Percentiles rank a stretch among this genome's conserved stretches.
These are phyloP conservation scores for Druon quercuslanigerum DNA, from an alignment of 1,140 invertebrate genomes.

Conservation along the genomic window DNA sequence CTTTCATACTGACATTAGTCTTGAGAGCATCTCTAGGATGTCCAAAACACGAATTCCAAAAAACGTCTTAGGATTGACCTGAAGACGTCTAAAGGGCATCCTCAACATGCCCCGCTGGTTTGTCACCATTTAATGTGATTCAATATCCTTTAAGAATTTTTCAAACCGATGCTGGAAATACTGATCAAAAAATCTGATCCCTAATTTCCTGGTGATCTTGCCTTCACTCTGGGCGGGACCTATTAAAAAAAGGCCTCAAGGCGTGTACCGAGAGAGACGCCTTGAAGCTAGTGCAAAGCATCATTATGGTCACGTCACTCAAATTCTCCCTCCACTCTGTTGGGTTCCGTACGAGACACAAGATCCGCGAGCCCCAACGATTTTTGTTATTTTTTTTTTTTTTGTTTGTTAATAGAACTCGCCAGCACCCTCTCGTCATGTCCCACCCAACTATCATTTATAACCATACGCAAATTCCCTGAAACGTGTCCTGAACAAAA, in stretches of 20 bases:
- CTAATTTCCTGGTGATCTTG: conserved; percentile 48
- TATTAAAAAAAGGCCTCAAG: conserved; percentile 47
- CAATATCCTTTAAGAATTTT: not conserved
- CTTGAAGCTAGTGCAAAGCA: conserved; percentile 38
- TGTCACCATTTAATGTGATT: conserved; percentile 31
- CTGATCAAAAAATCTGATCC: conserved; percentile 42
- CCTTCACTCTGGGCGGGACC: conserved; percentile 62
- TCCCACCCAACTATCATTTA: conserved; percentile 63
- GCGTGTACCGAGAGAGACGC: conserved; percentile 46
- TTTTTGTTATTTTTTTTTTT: conserved; percentile 43
- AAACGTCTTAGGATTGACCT: no score
- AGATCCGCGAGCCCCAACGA: conserved; percentile 61
- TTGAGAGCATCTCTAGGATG: no score
- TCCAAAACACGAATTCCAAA: no score
- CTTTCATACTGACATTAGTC: no score
- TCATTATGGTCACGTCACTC: conserved; percentile 73
- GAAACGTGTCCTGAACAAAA: not conserved
- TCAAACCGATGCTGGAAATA: not conserved
- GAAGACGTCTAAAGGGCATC: no score
- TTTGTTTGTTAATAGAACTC: conserved; percentile 37
- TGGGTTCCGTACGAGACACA: conserved; percentile 63
- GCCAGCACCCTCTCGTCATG: conserved; percentile 17
- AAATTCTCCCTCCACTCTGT: conserved; percentile 57
- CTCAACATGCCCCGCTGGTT: not conserved
- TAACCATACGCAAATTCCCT: conserved; percentile 50